Evolutionary conservation across 2,113 vertebrate species (phyloP).

Genomic region (Ursus arctos): DNA sequence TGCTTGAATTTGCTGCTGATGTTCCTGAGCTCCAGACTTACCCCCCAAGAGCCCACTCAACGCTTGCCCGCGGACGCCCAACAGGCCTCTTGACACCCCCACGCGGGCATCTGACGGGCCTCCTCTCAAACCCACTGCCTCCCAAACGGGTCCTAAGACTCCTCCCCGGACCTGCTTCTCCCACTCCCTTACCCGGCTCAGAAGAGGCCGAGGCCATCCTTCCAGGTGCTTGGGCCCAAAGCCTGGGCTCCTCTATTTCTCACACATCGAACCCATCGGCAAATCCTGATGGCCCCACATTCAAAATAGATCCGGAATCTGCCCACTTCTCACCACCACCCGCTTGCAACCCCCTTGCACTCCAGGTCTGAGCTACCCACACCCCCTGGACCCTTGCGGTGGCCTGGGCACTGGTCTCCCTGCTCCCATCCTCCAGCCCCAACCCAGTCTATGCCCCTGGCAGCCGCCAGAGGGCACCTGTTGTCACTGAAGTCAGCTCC

Average conservation of each 20-base stretch:
- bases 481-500: rapidly evolving
- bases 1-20: no score
- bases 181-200: not conserved
- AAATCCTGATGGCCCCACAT: not conserved
- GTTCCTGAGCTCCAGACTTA: not conserved
- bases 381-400: rapidly evolving
- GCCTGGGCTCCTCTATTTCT: not conserved
- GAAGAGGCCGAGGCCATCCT: not conserved
- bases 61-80: rapidly evolving
- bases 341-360: rapidly evolving
- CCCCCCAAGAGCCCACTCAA: not conserved
- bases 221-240: not conserved
- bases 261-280: not conserved
- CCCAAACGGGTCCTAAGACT: not conserved
- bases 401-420: rapidly evolving
- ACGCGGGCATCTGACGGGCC: rapidly evolving
- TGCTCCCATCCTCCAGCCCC: not conserved
- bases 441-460: not conserved
- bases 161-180: not conserved
- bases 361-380: not conserved
- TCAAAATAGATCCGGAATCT: not conserved
- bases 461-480: not conserved
- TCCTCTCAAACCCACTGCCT: not conserved
- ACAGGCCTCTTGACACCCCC: rapidly evolving
- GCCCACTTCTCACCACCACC: not conserved